These are phyloP conservation scores for Stictocephala bisonia DNA, from an alignment of 2,888 invertebrate genomes.

Conservation along the genomic window DNA sequence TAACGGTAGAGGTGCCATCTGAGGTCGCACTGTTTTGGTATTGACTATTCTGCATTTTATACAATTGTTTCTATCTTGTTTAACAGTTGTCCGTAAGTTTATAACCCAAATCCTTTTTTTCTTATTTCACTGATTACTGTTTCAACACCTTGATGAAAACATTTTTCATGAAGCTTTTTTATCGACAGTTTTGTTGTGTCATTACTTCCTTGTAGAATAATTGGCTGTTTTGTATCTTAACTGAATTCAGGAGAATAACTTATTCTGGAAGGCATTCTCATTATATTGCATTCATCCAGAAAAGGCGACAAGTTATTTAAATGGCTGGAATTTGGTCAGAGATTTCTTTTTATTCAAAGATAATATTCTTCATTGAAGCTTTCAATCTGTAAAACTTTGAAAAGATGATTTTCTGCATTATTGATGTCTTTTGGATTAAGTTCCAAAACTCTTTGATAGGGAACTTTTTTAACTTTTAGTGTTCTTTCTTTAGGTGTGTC, in stretches of 20 bases:
- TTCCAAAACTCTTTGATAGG: background rate
- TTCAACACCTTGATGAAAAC: background rate
- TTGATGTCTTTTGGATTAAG: background rate
- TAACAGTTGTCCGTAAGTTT: background rate
- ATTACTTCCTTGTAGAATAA: background rate
- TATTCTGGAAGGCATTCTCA: background rate
- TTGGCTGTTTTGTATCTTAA: background rate
- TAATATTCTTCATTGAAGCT: background rate
- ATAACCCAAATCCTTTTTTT: background rate
- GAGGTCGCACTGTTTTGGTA: background rate
- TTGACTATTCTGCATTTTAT: background rate
- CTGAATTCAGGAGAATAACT: background rate
- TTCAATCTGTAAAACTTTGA: background rate
- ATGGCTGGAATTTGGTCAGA: background rate
- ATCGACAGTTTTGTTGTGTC: background rate
- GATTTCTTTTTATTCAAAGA: background rate
- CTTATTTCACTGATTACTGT: background rate
- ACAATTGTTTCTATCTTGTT: background rate
- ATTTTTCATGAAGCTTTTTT: background rate
- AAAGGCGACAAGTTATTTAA: background rate
- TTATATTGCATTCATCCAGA: background rate
- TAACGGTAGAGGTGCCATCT: slow-evolving; percentile 3
- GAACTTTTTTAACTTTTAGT: background rate
- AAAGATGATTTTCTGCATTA: background rate
- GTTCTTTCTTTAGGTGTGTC: background rate